Conservation (phyloP, 2,888 invertebrate genomes). For the Aplocera efformata region DNA sequence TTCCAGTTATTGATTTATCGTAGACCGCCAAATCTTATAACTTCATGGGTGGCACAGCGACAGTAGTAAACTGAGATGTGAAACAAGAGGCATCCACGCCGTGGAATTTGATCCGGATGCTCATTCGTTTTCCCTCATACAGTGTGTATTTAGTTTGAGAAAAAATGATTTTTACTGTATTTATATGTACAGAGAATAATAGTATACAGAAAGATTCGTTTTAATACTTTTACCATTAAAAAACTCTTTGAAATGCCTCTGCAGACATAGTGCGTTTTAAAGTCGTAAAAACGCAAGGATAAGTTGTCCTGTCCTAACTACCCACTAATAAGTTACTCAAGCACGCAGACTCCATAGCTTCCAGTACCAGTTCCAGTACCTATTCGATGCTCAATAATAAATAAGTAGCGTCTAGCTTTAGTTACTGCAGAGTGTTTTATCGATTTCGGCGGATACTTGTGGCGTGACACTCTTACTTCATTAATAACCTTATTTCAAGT, state of each 20-base stretch:
- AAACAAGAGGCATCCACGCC: constrained; percentile 30
- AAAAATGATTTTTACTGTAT: constrained; percentile 7
- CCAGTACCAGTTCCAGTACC: constrained; percentile 1
- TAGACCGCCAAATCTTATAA: constrained; percentile 22
- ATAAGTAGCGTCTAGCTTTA: constrained; percentile 5
- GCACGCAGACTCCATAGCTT: constrained; percentile 1
- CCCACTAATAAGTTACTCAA: too few species aligned
- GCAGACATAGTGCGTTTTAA: too few species aligned
- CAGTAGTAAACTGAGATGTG: constrained; percentile 32
- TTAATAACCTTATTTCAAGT: constrained; percentile 7
- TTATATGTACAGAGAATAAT: too few species aligned
- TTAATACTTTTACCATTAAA: too few species aligned
- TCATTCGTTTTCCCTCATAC: constrained; percentile 7
- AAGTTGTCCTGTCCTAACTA: too few species aligned
- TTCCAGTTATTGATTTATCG: constrained; percentile 12
- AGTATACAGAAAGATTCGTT: too few species aligned
- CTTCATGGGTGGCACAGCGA: constrained; percentile 29
- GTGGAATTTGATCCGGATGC: constrained; percentile 23
- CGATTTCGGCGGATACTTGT: constrained; percentile 13
- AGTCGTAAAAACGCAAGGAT: too few species aligned
- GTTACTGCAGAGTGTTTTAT: constrained; percentile 4
- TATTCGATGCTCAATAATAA: constrained; percentile 13
- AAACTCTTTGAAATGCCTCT: too few species aligned
- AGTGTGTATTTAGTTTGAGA: constrained; percentile 10
- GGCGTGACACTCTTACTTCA: constrained; percentile 6